phyloP scores from a whole-genome alignment of 2,113 vertebrate species.

The Gobius niger region DNA sequence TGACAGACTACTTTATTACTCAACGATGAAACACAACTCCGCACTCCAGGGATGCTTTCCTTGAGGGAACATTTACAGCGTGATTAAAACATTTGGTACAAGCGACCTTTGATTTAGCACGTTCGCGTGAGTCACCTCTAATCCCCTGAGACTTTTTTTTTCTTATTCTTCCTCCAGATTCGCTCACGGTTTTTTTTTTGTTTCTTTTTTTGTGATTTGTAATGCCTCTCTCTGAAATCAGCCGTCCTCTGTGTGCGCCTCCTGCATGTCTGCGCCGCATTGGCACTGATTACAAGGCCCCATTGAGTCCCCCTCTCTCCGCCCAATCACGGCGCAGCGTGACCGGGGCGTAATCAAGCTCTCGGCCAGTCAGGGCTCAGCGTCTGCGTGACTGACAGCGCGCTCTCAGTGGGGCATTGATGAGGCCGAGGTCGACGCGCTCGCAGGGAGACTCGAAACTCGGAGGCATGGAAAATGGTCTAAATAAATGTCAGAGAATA shows the following conservation, averaged over 20 bases:
- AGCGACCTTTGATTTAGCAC: too few relatives aligned
- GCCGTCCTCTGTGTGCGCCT: constrained; percentile 24
- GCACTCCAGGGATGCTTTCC: too few relatives aligned
- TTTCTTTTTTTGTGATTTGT: too few relatives aligned
- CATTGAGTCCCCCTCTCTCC: constrained; percentile 75
- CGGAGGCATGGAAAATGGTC: constrained; percentile 63
- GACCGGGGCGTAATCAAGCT: constrained; percentile 83
- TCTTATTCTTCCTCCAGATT: too few relatives aligned
- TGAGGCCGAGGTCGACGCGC: constrained; percentile 63
- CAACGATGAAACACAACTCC: too few relatives aligned
- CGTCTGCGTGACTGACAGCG: constrained; percentile 79
- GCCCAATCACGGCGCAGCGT: constrained; percentile 67
- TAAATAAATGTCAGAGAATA: constrained; percentile 42
- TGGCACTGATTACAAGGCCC: constrained; percentile 83
- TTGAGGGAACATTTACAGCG: too few relatives aligned
- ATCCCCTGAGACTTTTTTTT: too few relatives aligned
- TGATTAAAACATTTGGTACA: too few relatives aligned
- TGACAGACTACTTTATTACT: too few relatives aligned
- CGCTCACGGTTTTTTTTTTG: neutral
- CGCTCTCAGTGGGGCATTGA: constrained; percentile 79
- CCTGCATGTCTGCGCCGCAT: constrained; percentile 70
- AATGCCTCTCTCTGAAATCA: constrained; percentile 1
- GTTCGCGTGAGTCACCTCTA: too few relatives aligned
- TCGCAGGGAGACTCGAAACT: constrained; percentile 54
- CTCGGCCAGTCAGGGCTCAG: constrained; percentile 83